These are phyloP conservation scores for Corydoras maculifer DNA, from an alignment of 2,113 vertebrate genomes.

Conservation along the genomic window DNA sequence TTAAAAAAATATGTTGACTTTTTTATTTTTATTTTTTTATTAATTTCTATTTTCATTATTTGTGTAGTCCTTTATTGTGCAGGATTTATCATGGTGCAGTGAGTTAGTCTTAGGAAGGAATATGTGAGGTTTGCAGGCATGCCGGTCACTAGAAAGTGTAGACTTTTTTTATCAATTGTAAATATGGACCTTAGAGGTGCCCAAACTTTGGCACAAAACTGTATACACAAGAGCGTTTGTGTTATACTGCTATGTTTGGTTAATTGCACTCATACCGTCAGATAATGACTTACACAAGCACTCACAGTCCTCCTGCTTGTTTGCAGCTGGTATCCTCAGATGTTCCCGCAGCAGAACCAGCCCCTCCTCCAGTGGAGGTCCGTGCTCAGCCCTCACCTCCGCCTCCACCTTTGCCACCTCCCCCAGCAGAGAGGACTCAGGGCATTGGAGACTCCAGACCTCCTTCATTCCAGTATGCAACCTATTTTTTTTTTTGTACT, in stretches of 20 bases:
- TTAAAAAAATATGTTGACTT: too few species aligned
- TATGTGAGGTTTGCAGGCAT: too few species aligned
- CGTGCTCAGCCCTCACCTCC: constrained; percentile 69
- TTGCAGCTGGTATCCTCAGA: constrained; percentile 81
- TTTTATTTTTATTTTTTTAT: too few species aligned
- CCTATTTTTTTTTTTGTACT: constrained; percentile 1
- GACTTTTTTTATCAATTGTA: neutral
- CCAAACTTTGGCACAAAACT: neutral
- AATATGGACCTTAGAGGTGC: neutral
- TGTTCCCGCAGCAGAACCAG: constrained; percentile 53
- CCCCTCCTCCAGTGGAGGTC: constrained; percentile 60
- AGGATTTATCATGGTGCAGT: too few species aligned
- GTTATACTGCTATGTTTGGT: neutral
- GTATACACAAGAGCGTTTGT: neutral
- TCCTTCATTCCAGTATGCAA: constrained; percentile 84
- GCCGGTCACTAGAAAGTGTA: too few species aligned
- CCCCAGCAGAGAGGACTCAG: constrained; percentile 79
- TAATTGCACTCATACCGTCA: neutral
- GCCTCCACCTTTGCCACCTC: constrained; percentile 74
- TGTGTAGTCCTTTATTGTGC: too few species aligned
- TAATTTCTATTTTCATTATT: too few species aligned
- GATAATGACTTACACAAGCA: neutral
- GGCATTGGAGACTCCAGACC: constrained; percentile 87
- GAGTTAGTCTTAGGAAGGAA: too few species aligned
- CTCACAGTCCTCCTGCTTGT: neutral